Evolutionary conservation across 2,113 vertebrate species (phyloP), one percentile per base, ranked within the genome.

Genomic region (Tylochromis polylepis): DNA sequence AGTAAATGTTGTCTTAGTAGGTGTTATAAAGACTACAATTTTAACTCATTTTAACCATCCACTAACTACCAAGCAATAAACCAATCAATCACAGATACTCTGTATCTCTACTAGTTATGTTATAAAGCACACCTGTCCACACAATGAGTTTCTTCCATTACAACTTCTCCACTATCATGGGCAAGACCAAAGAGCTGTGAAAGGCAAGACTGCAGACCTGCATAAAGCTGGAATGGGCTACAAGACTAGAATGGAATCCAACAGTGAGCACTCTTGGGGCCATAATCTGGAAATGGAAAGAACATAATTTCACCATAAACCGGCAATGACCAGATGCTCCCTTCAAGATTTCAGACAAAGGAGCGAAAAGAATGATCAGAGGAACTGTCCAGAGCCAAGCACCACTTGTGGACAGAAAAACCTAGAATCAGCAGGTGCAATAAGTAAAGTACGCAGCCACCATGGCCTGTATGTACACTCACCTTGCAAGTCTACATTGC

Each of bases 281-380:
- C 29, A 60, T 60, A 18, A 60, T 60, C 27, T 60, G 58, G 31
- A 60, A 60, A 15, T 6, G 58, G 27, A 60, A 60, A 60, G 27
- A 60, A 60, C 27, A 31, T 31, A 31, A 5, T 31, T 31, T 31
- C 31, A 5, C 31, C 31, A 31, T 60, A 31, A 60, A 60, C 58
- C 3, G 8, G 58, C 58, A 27, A 60, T 15, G 18, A 18, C 27
- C 58, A 60, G 58, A 60, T 60, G 29, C 58, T 60, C 58, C 58
- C 58, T 60, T 18, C 15, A 60, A 60, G 18, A 60, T 60, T 60
- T 34, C 58, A 20, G 58, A 60, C 29, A 60, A 60, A 60, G 58
- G 58, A 60, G 16, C 3, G 0, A 1, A 0, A 29, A 58, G 29
- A 29, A 29, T 3, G 14, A n/a, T n/a, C n/a, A n/a, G n/a, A n/a